phyloP scores from a whole-genome alignment of 1,140 invertebrate genomes.

The Macrobrachium nipponense region DNA sequence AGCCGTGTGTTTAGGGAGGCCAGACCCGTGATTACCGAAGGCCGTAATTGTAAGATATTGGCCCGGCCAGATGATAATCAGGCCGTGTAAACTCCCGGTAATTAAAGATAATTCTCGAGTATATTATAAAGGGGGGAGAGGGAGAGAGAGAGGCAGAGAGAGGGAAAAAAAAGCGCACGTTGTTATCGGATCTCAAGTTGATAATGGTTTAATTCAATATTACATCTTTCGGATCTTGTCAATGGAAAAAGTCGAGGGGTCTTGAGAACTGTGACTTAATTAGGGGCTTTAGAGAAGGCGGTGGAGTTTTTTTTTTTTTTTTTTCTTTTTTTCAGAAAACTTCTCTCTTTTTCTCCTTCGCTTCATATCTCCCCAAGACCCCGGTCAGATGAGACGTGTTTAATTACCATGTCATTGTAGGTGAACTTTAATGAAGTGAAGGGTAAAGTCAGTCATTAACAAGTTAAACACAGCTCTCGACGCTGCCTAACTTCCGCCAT shows the following conservation, averaged over 20 bases:
- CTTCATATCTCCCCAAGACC: too few relatives aligned
- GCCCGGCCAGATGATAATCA: slow-evolving; percentile 27
- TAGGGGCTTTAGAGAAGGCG: slow-evolving; percentile 2
- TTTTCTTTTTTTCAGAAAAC: too few relatives aligned
- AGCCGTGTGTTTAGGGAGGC: slow-evolving; percentile 10
- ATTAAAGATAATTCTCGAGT: too few relatives aligned
- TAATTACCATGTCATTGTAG: too few relatives aligned
- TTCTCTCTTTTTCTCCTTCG: too few relatives aligned
- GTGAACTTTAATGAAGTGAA: too few relatives aligned
- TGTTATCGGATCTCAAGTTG: slow-evolving; percentile 28
- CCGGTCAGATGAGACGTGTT: too few relatives aligned
- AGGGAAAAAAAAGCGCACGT: slow-evolving; percentile 4
- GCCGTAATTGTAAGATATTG: slow-evolving; percentile 32
- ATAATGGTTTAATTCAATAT: slow-evolving; percentile 47
- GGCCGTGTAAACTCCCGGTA: not conserved
- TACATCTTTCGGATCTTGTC: slow-evolving; percentile 42
- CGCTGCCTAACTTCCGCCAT: too few relatives aligned
- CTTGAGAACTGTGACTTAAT: slow-evolving; percentile 25
- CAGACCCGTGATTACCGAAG: slow-evolving; percentile 15
- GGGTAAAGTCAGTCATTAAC: too few relatives aligned
- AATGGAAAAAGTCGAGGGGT: slow-evolving; percentile 22
- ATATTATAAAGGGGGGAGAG: too few relatives aligned
- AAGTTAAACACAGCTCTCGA: too few relatives aligned
- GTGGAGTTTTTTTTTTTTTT: too few relatives aligned
- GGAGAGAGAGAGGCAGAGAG: not conserved